Conservation (phyloP, 2,797 vertebrate species). For the Novumbra hubbsi region DNA sequence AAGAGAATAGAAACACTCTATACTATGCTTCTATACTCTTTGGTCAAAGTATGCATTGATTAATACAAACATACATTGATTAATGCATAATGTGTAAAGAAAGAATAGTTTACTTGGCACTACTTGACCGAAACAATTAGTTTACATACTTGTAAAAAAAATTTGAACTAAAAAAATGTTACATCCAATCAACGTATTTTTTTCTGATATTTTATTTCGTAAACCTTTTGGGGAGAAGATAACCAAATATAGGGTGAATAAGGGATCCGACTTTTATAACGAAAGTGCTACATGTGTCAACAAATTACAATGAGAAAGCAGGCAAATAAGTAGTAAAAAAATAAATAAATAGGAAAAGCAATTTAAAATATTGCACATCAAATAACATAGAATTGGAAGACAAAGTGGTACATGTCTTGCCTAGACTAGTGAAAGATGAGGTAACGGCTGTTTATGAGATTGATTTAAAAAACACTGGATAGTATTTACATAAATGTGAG, state of each 20-base stretch:
- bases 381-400: slow-evolving; percentile 6
- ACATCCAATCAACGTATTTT: not conserved
- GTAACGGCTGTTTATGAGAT: slow-evolving; percentile 36
- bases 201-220: not conserved
- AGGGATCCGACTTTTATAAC: slow-evolving; percentile 1
- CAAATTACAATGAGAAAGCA: slow-evolving; percentile 46
- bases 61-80: too few species aligned
- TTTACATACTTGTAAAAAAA: too few species aligned
- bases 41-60: too few species aligned
- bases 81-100: too few species aligned
- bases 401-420: not conserved
- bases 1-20: too few species aligned
- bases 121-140: too few species aligned
- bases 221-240: not conserved
- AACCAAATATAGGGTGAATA: slow-evolving; percentile 48
- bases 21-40: too few species aligned
- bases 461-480: slow-evolving; percentile 18
- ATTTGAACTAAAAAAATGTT: not conserved
- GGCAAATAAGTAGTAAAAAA: slow-evolving; percentile 42
- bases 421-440: slow-evolving; percentile 30
- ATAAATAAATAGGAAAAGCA: slow-evolving; percentile 23
- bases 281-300: slow-evolving; percentile 66
- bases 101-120: not conserved
- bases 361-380: slow-evolving; percentile 79
- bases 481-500: not conserved